Evolutionary conservation across 2,113 vertebrate genomes (phyloP).

Genomic region (Petrocephalus zakoni): DNA sequence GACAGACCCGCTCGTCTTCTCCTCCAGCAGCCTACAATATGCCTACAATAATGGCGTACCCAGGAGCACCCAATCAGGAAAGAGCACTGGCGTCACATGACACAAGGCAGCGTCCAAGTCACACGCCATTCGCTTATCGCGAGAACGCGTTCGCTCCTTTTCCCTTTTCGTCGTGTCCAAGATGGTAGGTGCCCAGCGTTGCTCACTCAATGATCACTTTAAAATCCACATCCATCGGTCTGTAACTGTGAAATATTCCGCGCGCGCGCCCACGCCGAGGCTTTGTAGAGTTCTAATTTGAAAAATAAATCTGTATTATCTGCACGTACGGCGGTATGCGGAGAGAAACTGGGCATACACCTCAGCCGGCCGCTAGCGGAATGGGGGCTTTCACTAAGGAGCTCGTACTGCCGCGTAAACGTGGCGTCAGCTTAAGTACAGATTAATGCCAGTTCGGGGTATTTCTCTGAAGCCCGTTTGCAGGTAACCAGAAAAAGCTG

Average conservation of each 20-base stretch:
- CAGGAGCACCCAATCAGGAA: conserved; percentile 17
- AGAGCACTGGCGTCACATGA: not conserved
- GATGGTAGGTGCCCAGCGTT: conserved; percentile 61
- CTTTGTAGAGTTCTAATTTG: not conserved
- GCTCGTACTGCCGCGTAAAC: not conserved
- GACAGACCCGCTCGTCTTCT: not conserved
- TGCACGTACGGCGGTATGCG: not conserved
- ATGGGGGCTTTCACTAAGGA: not conserved
- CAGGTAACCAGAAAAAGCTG: not conserved
- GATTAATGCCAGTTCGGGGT: not conserved
- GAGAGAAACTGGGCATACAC: not conserved
- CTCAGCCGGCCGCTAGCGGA: not conserved
- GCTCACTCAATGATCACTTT: not conserved
- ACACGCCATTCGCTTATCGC: conserved; percentile 56
- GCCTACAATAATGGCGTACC: conserved; percentile 11
- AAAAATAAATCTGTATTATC: not conserved
- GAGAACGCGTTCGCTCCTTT: conserved; percentile 59
- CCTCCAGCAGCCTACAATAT: not conserved
- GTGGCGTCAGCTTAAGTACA: not conserved
- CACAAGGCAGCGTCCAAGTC: conserved; percentile 36
- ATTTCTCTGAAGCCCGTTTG: not conserved
- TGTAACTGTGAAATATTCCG: conserved; percentile 4
- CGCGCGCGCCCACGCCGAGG: not conserved
- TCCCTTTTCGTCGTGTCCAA: conserved; percentile 67
- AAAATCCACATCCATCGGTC: conserved; percentile 57